These are phyloP conservation scores for Capromys pilorides DNA, from an alignment of 2,797 vertebrate species.

Conservation along the genomic window DNA sequence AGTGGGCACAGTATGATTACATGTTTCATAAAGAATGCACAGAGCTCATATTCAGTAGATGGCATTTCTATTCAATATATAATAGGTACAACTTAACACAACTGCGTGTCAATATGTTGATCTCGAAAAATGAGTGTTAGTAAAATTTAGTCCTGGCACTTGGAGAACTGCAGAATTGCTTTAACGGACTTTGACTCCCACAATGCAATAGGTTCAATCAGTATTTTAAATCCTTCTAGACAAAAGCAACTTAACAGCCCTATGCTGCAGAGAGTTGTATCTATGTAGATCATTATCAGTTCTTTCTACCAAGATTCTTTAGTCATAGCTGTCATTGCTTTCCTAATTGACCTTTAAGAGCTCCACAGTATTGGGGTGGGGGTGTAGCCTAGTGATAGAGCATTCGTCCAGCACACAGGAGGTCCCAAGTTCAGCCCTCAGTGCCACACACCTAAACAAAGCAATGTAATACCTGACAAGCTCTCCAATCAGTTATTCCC, in stretches of 20 bases:
- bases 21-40: neutral
- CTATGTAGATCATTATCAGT: neutral
- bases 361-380: neutral
- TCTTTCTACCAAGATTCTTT: constrained; percentile 8
- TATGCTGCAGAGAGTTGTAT: neutral
- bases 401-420: no score
- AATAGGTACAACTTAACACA: neutral
- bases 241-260: neutral
- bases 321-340: neutral
- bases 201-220: constrained; percentile 12
- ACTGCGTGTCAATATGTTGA: constrained; percentile 29
- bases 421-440: neutral
- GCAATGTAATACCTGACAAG: neutral
- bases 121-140: constrained; percentile 40
- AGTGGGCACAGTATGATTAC: neutral
- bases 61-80: neutral
- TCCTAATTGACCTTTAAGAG: neutral
- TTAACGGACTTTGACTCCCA: neutral
- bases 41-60: neutral
- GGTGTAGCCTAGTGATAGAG: neutral
- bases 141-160: neutral
- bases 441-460: neutral
- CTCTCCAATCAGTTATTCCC: neutral
- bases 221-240: constrained; percentile 1
- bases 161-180: neutral